Conservation (phyloP, 2,888 invertebrate species). For the Sarcophaga variegata region DNA sequence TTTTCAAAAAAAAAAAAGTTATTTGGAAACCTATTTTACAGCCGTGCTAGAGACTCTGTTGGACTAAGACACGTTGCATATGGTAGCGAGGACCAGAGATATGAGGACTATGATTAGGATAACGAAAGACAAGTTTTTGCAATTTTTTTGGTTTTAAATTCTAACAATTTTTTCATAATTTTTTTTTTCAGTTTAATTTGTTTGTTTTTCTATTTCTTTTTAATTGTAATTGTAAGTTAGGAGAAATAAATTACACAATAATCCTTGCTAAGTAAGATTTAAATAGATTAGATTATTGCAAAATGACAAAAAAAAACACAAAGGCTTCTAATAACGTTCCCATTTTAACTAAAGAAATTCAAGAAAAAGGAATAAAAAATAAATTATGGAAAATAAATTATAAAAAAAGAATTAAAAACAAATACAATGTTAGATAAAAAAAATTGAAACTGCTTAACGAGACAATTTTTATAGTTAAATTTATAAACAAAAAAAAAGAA, state of each 20-base stretch:
- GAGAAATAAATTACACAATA: no score
- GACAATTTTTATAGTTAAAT: conserved; percentile 26
- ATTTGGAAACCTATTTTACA: no score
- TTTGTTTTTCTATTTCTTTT: neutral
- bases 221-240: no score
- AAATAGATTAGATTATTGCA: neutral
- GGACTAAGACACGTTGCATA: no score
- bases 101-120: no score
- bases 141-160: neutral
- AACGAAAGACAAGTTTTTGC: neutral
- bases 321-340: conserved; percentile 16
- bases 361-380: neutral
- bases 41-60: no score
- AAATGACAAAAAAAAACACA: no score
- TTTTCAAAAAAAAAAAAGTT: no score
- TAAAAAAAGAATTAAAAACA: neutral
- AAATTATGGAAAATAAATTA: neutral
- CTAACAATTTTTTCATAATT: neutral
- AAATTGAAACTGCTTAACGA: conserved; percentile 28
- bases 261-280: neutral
- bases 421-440: neutral
- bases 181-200: neutral
- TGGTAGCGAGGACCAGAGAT: no score
- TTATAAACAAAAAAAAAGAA: conserved; percentile 12
- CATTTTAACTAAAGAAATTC: neutral